phyloP scores from a whole-genome alignment of 2,888 invertebrate species.

The Conchocele bisecta region DNA sequence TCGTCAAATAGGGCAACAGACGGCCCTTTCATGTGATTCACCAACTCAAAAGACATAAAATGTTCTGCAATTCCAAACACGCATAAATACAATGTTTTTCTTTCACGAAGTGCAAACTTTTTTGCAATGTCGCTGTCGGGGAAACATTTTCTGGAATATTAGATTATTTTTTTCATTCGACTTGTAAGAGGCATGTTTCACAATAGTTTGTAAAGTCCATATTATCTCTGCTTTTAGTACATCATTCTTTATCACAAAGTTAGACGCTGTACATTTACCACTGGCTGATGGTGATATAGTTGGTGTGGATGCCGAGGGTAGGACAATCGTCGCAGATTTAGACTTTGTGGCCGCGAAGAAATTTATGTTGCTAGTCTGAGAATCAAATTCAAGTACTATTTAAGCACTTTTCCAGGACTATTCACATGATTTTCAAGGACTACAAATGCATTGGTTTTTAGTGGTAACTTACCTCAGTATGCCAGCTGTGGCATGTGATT shows the following conservation, averaged over 20 bases:
- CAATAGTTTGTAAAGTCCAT: constrained; percentile 34
- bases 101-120: constrained; percentile 26
- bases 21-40: constrained; percentile 18
- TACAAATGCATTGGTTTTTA: too few relatives aligned
- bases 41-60: constrained; percentile 12
- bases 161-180: constrained; percentile 27
- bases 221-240: constrained; percentile 37
- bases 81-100: constrained; percentile 29
- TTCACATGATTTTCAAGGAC: too few relatives aligned
- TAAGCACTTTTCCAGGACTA: too few relatives aligned
- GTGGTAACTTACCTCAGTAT: too few relatives aligned
- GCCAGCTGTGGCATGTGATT: too few relatives aligned
- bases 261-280: not conserved
- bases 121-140: constrained; percentile 29
- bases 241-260: constrained; percentile 16
- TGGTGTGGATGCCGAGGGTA: not conserved
- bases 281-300: not conserved
- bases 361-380: too few relatives aligned
- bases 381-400: too few relatives aligned
- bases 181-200: constrained; percentile 30
- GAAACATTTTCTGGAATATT: constrained; percentile 37
- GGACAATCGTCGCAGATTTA: too few relatives aligned
- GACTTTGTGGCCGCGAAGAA: too few relatives aligned
- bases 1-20: constrained; percentile 51
- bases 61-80: constrained; percentile 24